Percentiles rank a stretch among this genome's conserved stretches.
Evolutionary conservation across 2,797 vertebrate genomes (phyloP).

Genomic region (Fundulus diaphanus): DNA sequence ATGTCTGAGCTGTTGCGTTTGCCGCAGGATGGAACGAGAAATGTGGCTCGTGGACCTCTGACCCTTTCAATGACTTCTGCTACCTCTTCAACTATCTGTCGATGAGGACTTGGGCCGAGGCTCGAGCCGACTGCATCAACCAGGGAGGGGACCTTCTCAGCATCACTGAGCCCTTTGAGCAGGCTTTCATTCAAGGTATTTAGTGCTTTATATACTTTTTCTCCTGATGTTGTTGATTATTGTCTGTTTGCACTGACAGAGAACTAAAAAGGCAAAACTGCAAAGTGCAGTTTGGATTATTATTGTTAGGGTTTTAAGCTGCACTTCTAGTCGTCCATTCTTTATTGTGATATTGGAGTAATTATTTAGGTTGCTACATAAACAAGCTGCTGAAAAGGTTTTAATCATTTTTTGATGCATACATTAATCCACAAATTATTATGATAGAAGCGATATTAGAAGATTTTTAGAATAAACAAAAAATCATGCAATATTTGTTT

Average conservation of each 20-base stretch:
- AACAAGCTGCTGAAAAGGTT: neutral
- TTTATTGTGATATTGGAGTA: neutral
- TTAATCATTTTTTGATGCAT: neutral
- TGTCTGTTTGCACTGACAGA: neutral
- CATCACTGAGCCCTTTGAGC: slow-evolving; percentile 80
- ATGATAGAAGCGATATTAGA: too few species aligned
- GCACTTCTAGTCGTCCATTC: neutral
- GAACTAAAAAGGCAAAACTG: neutral
- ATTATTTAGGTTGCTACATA: neutral
- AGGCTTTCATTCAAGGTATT: slow-evolving; percentile 80
- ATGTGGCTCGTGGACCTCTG: slow-evolving; percentile 79
- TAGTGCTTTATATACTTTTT: neutral
- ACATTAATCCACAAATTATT: too few species aligned
- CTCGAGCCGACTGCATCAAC: slow-evolving; percentile 80
- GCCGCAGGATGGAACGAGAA: slow-evolving; percentile 81
- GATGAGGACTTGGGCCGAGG: slow-evolving; percentile 79
- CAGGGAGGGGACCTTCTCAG: slow-evolving; percentile 83
- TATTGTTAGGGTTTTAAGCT: neutral
- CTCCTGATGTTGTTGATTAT: neutral
- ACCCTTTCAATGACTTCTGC: slow-evolving; percentile 83
- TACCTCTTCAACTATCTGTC: slow-evolving; percentile 81
- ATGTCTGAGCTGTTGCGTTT: neutral
- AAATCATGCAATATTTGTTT: too few species aligned
- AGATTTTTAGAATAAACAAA: too few species aligned
- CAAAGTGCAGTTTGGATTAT: neutral